These are phyloP conservation scores for Pyxicephalus adspersus DNA, from an alignment of 2,113 vertebrate species.

Conservation along the genomic window DNA sequence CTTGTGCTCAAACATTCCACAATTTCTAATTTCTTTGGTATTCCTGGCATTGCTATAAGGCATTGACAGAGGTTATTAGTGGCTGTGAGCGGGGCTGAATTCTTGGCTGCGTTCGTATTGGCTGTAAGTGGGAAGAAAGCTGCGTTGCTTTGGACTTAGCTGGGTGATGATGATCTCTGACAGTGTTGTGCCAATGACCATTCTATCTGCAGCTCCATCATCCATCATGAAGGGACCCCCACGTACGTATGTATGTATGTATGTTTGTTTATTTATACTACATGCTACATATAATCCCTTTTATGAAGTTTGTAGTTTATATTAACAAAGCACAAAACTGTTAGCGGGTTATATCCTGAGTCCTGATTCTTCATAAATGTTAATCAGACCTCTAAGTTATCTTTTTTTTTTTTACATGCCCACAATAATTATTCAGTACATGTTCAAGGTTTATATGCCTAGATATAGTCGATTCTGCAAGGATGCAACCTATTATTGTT, in stretches of 20 bases:
- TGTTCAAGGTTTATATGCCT: no score
- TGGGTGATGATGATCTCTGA: neutral
- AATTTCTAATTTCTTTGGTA: slow-evolving; percentile 21
- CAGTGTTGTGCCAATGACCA: neutral
- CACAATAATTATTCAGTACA: no score
- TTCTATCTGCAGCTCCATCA: neutral
- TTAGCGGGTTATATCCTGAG: no score
- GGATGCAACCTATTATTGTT: no score
- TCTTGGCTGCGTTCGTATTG: slow-evolving; percentile 22
- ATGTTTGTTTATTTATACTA: neutral
- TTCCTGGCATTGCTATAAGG: neutral
- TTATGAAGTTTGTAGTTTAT: no score
- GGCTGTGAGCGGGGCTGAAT: neutral
- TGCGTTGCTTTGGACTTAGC: neutral
- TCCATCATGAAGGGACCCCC: neutral
- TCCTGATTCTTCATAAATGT: no score
- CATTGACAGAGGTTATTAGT: neutral
- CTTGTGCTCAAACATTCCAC: neutral
- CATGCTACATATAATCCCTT: no score
- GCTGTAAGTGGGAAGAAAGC: neutral
- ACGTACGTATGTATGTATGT: slow-evolving; percentile 4
- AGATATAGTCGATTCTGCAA: no score
- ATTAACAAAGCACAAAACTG: no score
- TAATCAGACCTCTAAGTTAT: no score
- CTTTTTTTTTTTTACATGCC: no score